phyloP scores from a whole-genome alignment of 2,113 vertebrate species.

The Scophthalmus maximus region DNA sequence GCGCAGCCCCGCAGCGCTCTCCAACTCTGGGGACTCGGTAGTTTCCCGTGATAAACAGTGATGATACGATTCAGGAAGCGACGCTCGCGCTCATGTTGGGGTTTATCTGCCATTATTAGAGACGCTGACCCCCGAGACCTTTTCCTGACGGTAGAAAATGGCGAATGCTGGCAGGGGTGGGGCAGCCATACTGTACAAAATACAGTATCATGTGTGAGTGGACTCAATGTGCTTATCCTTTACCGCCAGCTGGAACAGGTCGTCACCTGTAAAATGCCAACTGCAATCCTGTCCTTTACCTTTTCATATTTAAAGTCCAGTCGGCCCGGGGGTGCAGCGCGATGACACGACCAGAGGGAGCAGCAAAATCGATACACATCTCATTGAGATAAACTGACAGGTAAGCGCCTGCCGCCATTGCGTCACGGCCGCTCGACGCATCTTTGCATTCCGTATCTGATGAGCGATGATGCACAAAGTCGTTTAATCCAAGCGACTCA shows the following conservation, averaged over 20 bases:
- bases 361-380: conserved; percentile 65
- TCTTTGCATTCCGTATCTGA: conserved; percentile 42
- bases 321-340: conserved; percentile 29
- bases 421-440: conserved; percentile 41
- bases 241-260: conserved; percentile 31
- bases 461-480: conserved; percentile 49
- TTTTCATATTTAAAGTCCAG: conserved; percentile 63
- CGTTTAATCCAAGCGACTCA: conserved; percentile 22
- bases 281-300: conserved; percentile 38
- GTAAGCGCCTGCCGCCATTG: conserved; percentile 38
- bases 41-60: background rate
- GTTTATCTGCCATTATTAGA: conserved; percentile 46
- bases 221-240: conserved; percentile 15
- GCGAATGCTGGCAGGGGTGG: background rate
- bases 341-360: conserved; percentile 46
- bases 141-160: conserved; percentile 47
- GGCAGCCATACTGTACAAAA: background rate
- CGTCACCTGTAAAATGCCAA: conserved; percentile 47
- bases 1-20: background rate
- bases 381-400: conserved; percentile 70
- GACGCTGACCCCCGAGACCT: conserved; percentile 29
- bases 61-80: conserved; percentile 21
- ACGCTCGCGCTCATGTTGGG: conserved; percentile 28
- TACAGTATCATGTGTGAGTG: no score
- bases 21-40: background rate